Conservation (phyloP, 1,140 invertebrate species). For the Heliconius melpomene region DNA sequence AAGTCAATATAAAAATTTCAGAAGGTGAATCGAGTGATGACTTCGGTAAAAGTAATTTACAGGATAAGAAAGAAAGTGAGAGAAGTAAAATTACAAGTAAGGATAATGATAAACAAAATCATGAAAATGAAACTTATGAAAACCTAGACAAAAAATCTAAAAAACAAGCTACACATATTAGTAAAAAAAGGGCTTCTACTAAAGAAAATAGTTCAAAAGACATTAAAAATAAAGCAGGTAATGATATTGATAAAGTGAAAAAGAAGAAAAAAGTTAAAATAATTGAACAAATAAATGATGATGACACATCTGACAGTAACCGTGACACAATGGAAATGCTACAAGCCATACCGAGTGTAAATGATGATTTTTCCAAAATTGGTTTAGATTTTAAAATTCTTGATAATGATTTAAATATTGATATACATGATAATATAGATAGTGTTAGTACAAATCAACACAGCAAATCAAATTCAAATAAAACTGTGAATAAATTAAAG, state of each 20-base stretch:
- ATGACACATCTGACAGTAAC: background rate
- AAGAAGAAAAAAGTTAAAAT: background rate
- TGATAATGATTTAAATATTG: slow-evolving; percentile 28
- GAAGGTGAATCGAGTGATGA: background rate
- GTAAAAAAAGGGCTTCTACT: background rate
- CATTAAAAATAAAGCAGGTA: background rate
- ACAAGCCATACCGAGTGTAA: slow-evolving; percentile 73
- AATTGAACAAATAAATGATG: background rate
- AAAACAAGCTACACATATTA: background rate
- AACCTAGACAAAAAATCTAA: background rate
- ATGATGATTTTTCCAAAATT: slow-evolving; percentile 69
- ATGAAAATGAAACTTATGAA: background rate
- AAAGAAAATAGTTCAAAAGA: background rate
- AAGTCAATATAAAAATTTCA: background rate
- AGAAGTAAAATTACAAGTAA: background rate
- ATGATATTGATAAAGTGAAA: background rate
- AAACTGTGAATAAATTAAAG: slow-evolving; percentile 63
- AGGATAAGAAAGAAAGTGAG: background rate
- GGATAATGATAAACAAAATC: background rate
- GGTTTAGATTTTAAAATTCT: slow-evolving; percentile 62
- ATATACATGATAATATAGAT: slow-evolving; percentile 31
- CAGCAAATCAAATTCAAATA: slow-evolving; percentile 37
- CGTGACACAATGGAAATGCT: slow-evolving; percentile 42
- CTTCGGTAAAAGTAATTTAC: background rate
- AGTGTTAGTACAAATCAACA: slow-evolving; percentile 25